phyloP scores from a whole-genome alignment of 2,888 invertebrate species.

The Aradus depressus region DNA sequence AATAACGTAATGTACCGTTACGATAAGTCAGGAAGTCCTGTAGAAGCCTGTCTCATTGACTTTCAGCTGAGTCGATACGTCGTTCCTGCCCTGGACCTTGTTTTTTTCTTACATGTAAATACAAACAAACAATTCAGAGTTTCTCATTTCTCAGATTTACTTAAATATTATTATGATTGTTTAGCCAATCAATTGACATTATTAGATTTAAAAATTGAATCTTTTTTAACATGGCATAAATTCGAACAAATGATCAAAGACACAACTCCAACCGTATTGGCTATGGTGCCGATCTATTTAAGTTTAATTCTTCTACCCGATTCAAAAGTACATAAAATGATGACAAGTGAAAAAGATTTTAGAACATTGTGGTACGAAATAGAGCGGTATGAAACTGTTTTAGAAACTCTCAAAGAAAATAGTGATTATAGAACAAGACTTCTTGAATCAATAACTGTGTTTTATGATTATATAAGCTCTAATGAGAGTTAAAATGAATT shows the following conservation, averaged over 20 bases:
- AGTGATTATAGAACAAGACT: constrained; percentile 5
- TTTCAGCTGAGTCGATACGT: constrained; percentile 8
- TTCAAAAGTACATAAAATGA: not conserved
- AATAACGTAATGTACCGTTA: constrained; percentile 12
- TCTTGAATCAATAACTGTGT: constrained; percentile 4
- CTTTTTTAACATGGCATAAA: constrained; percentile 5
- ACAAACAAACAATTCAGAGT: constrained; percentile 1
- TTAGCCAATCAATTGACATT: not conserved
- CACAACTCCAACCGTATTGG: not conserved
- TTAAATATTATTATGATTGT: constrained; percentile 2
- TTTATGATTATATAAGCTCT: constrained; percentile 5
- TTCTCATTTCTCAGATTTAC: not conserved
- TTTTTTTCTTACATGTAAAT: not conserved
- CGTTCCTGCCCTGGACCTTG: constrained; percentile 5
- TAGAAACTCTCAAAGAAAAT: not conserved
- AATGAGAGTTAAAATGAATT: too few species aligned
- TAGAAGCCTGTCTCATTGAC: constrained; percentile 3
- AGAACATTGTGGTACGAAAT: constrained; percentile 1
- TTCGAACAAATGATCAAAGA: constrained; percentile 11
- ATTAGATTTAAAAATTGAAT: not conserved
- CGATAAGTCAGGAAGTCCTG: constrained; percentile 1
- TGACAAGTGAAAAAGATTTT: not conserved
- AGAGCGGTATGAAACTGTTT: not conserved
- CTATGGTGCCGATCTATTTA: not conserved
- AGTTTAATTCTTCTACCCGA: constrained; percentile 1